Evolutionary conservation across 2,888 invertebrate genomes (phyloP), one percentile per base, ranked within the genome.

Genomic region (Yponomeuta malinellus): DNA sequence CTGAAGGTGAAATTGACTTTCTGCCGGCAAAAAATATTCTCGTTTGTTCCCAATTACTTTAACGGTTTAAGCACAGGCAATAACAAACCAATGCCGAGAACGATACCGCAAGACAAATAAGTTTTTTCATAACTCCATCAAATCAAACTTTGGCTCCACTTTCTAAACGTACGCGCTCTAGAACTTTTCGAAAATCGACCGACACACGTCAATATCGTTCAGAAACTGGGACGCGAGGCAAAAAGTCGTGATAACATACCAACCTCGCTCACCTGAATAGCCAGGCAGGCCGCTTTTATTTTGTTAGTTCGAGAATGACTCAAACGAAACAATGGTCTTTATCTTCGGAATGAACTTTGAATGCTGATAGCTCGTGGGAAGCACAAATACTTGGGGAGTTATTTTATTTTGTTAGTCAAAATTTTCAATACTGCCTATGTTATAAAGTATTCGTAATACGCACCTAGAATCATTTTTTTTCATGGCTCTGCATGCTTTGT

Each of bases 291-390:
- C 68, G 31, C 68, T 48, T 68, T 52, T 48, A 31, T 67, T 67
- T 67, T 12, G 9, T 48, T 48, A 29, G 29, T 52, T 10, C 52
- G 48, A 68, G 29, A 68, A 15, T 52, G 68, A 29, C 29, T 31
- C 73, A 79, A 81, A 59, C 52, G 52, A 12, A 86, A 90, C 89
- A 89, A 89, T 87, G 75, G 79, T 76, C 81, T 85, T 89, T 89
- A 85, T 82, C 76, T 77, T 86, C 87, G 83, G 78, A 81, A 74
- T 81, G 86, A 89, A 88, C 84, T 83, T 81, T 77, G 85, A 86
- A 89, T 86, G 52, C 80, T 81, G 88, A 90, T 89, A 86, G 82
- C 83, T 82, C 86, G 88, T 89, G 90, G 80, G 89, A 90, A 87
- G 78, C 76, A 78, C 82, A 84, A 85, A 87, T 82, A 84, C n/a